These are phyloP conservation scores for Lepidurus packardi DNA, from an alignment of 1,140 invertebrate species.

Conservation along the genomic window DNA sequence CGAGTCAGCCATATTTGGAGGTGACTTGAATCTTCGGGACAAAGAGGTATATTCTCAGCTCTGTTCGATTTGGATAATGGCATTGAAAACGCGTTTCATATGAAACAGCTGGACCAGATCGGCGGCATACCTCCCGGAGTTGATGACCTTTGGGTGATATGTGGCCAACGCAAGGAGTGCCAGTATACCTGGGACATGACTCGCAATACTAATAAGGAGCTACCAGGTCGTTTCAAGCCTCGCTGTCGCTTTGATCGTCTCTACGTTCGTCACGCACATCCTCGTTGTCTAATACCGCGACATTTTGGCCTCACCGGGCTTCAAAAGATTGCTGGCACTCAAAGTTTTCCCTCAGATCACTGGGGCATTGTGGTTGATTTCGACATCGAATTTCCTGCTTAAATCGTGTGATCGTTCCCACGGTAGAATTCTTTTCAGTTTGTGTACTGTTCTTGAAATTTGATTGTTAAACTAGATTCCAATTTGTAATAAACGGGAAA, in stretches of 20 bases:
- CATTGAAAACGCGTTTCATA: conserved; percentile 29
- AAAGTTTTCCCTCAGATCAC: conserved; percentile 57
- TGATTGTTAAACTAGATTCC: not conserved
- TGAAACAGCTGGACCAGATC: conserved; percentile 44
- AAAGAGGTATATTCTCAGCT: conserved; percentile 48
- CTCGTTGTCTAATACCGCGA: conserved; percentile 41
- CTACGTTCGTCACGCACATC: conserved; percentile 45
- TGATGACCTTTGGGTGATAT: conserved; percentile 52
- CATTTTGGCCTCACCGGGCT: conserved; percentile 57
- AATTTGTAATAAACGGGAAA: not conserved
- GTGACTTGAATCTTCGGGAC: conserved; percentile 57
- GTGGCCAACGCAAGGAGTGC: conserved; percentile 50
- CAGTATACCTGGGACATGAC: conserved; percentile 55
- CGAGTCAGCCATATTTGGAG: conserved; percentile 52
- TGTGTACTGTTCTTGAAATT: not conserved
- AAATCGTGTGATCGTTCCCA: not conserved
- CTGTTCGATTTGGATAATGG: not conserved
- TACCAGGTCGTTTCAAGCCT: conserved; percentile 45
- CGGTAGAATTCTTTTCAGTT: not conserved
- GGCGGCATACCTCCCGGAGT: conserved; percentile 48
- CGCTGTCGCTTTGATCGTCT: conserved; percentile 55
- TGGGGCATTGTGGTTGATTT: conserved; percentile 53
- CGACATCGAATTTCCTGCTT: conserved; percentile 37
- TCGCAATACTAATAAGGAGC: conserved; percentile 50
- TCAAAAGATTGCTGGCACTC: conserved; percentile 49